phyloP scores from a whole-genome alignment of 2,888 invertebrate genomes.

The Lasioglossum morio region DNA sequence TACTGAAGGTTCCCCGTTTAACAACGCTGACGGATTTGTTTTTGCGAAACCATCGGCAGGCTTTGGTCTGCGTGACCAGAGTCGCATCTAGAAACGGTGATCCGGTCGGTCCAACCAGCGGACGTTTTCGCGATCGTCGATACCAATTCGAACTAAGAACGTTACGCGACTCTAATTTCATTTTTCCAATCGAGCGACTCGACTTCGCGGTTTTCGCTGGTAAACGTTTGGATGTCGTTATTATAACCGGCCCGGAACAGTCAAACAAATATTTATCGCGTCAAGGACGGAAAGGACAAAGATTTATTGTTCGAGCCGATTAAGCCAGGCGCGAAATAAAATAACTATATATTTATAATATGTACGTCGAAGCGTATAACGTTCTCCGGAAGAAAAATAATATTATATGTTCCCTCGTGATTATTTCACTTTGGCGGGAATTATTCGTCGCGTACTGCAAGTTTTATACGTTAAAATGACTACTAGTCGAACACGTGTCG shows the following conservation, averaged over 20 bases:
- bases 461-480: neutral
- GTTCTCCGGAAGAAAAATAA: neutral
- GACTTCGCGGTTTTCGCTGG: neutral
- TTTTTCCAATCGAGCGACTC: slow-evolving; percentile 44
- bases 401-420: neutral
- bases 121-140: slow-evolving; percentile 77
- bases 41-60: slow-evolving; percentile 78
- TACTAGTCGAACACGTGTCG: neutral
- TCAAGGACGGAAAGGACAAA: slow-evolving; percentile 59
- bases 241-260: slow-evolving; percentile 34
- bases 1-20: slow-evolving; percentile 78
- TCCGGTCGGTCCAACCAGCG: slow-evolving; percentile 81
- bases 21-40: slow-evolving; percentile 69
- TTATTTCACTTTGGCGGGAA: slow-evolving; percentile 1
- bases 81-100: slow-evolving; percentile 80
- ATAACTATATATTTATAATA: slow-evolving; percentile 1
- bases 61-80: slow-evolving; percentile 75
- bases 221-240: neutral
- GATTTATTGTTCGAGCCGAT: slow-evolving; percentile 24
- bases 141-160: slow-evolving; percentile 73
- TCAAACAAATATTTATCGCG: slow-evolving; percentile 60
- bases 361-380: slow-evolving; percentile 9
- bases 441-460: too few species aligned
- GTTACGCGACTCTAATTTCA: slow-evolving; percentile 71
- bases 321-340: slow-evolving; percentile 13